Base-by-base conservation (phyloP, 2,113 vertebrate species). In the Tragelaphus strepsiceros region DNA sequence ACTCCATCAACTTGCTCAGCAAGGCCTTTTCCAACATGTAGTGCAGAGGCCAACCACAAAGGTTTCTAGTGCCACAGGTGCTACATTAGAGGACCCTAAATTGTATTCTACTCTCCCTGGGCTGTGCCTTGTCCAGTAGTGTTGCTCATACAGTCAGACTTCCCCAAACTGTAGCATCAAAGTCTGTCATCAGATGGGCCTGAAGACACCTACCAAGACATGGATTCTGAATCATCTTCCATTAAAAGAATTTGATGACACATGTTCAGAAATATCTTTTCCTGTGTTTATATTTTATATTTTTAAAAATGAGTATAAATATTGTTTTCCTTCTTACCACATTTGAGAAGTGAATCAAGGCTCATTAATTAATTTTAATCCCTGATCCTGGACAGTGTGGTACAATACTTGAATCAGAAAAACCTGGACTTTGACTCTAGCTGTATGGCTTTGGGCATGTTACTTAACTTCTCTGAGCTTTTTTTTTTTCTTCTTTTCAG, bases 281-380 rank as follows among this genome's bases (percentile, higher is more conserved):
- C 81, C 86, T 95, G 46, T 95, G 82, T 98, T 97, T 96, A 51
- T 85, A 62, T 80, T 90, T 92, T 94, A 58, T 90, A 78, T 97
- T 92, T 98, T 97, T 80, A 46, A 93, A 49, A 97, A 83, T 88
- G 78, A 96, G 88, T 89, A 81, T 89, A 96, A 92, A 80, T 95
- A 85, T 94, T 95, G 88, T 97, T 93, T 96, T 91, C 54, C 14
- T 84, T 58, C 61, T 91, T 14, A 16, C 80, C 82, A 30, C 74
- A 59, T 80, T 94, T 71, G 64, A 64, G 51, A 32, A 80, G 84
- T 88, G 90, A 97, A 77, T 96, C 77, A 88, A 61, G 84, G 21
- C 56, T 95, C 61, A 8, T 90, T 94, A 21, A 90, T 95, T 71
- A 43, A 77, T 43, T 77, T 94, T 88, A 64, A 32, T 53, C 84